Base-by-base conservation (phyloP, 2,888 invertebrate genomes). In the Eupithecia tripunctaria region DNA sequence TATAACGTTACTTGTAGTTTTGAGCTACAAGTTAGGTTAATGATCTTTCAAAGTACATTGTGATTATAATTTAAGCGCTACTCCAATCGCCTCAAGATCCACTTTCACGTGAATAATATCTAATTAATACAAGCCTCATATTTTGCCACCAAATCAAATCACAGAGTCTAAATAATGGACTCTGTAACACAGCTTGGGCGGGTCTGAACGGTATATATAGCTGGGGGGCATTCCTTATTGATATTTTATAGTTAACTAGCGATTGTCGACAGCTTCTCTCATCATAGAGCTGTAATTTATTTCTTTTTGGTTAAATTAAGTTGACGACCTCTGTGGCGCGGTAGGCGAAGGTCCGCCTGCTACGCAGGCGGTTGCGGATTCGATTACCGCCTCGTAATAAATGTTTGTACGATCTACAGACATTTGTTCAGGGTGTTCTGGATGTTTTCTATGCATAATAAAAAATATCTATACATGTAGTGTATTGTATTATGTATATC, bases 171-270 rank as follows among this genome's bases (percentile, higher is more conserved):
- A 86, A 84, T 86, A 85, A 87, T 86, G 83, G 82, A 80, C 80
- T 76, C 77, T 73, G 82, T 81, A 90, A 93, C 93, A 93, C 80
- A 86, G 84, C 81, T 91, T 84, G 88, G 93, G 93, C 92, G 93
- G 83, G 78, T 87, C 74, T 73, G 66, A 79, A 82, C 78, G 79
- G 82, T 85, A 82, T 82, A 82, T 82, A 79, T 88, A 77, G 89
- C 92, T 90, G 80, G 82, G 82, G 82, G 91, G 93, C 88, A 84
- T 80, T 78, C 76, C 83, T 90, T 90, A 91, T 91, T 91, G 90
- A 91, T 88, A 91, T 86, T 90, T 88, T 86, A 86, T 87, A 89
- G 90, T 90, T 89, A 91, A 89, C 64, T 64, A 38, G 64, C 38
- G n/a, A 21, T 64, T 1, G 64, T 25, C 38, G 38, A 38, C 38